Percentiles rank a stretch among this genome's conserved stretches.
Conservation (phyloP, 2,113 vertebrate species). For the Corydoras maculifer region DNA sequence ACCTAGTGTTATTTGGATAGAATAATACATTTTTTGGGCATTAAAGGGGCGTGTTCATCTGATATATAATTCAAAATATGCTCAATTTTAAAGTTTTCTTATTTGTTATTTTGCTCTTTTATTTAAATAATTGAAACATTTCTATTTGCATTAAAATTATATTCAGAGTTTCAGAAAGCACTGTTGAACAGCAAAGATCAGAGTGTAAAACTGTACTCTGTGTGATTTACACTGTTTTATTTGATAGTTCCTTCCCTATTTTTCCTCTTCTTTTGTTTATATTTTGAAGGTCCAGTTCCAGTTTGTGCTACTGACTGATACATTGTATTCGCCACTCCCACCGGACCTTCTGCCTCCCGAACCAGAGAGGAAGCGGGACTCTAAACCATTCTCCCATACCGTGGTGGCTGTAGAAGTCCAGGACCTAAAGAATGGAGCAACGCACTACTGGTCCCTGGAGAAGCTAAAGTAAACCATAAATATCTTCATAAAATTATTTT, state of each 20-base stretch:
- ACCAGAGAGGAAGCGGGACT: constrained; percentile 67
- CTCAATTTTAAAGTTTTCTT: too few species aligned
- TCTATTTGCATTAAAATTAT: too few species aligned
- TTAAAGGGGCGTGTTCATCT: too few species aligned
- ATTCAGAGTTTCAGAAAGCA: too few species aligned
- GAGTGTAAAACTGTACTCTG: too few species aligned
- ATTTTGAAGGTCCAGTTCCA: constrained; percentile 88
- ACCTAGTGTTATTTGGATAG: too few species aligned
- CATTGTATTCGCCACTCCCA: constrained; percentile 86
- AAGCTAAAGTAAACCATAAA: constrained; percentile 81
- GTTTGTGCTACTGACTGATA: constrained; percentile 93
- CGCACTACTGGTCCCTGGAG: constrained; percentile 94
- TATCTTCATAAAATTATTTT: not conserved
- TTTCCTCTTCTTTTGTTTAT: not conserved
- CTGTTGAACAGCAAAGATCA: too few species aligned
- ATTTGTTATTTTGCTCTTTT: too few species aligned
- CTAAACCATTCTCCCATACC: constrained; percentile 82
- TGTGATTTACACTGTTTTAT: too few species aligned
- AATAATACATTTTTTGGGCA: too few species aligned
- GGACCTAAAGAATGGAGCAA: constrained; percentile 94
- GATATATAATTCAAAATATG: too few species aligned
- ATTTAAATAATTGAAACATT: too few species aligned
- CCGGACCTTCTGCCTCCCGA: constrained; percentile 82
- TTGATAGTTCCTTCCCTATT: not conserved
- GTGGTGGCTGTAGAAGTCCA: constrained; percentile 96